phyloP scores from a whole-genome alignment of 2,888 invertebrate genomes.

The Ephialtes manifestator region DNA sequence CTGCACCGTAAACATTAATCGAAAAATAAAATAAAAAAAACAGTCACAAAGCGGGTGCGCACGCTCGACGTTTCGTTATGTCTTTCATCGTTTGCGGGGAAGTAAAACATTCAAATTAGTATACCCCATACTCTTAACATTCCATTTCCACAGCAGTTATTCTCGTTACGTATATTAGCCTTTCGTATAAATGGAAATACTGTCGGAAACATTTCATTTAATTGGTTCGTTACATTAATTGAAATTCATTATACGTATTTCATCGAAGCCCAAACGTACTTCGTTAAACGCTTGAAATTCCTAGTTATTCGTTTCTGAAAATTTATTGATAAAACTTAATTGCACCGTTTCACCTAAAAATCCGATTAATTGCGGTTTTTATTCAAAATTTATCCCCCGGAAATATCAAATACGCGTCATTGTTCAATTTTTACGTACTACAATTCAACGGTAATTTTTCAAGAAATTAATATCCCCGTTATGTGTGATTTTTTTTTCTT shows the following conservation, averaged over 20 bases:
- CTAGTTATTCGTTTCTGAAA: constrained; percentile 50
- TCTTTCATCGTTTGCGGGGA: constrained; percentile 61
- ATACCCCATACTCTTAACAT: constrained; percentile 54
- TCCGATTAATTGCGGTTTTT: constrained; percentile 57
- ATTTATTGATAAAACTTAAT: constrained; percentile 59
- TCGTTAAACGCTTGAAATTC: constrained; percentile 59
- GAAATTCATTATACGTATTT: constrained; percentile 77
- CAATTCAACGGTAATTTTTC: constrained; percentile 6
- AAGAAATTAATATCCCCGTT: neutral
- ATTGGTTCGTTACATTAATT: constrained; percentile 83
- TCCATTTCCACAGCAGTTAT: constrained; percentile 51
- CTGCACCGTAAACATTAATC: constrained; percentile 64
- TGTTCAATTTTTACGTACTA: constrained; percentile 7
- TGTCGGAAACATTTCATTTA: constrained; percentile 73
- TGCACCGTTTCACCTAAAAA: constrained; percentile 36
- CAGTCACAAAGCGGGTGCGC: constrained; percentile 33
- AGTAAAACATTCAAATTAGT: constrained; percentile 69
- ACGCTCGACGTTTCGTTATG: constrained; percentile 52
- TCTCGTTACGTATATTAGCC: constrained; percentile 53
- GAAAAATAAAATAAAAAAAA: constrained; percentile 64
- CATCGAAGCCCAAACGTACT: constrained; percentile 48
- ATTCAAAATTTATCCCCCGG: constrained; percentile 53
- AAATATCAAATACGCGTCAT: constrained; percentile 42
- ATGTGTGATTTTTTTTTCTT: neutral
- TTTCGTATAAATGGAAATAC: constrained; percentile 53